These are phyloP conservation scores for Oedothorax gibbosus DNA, from an alignment of 1,140 invertebrate genomes.

Conservation along the genomic window DNA sequence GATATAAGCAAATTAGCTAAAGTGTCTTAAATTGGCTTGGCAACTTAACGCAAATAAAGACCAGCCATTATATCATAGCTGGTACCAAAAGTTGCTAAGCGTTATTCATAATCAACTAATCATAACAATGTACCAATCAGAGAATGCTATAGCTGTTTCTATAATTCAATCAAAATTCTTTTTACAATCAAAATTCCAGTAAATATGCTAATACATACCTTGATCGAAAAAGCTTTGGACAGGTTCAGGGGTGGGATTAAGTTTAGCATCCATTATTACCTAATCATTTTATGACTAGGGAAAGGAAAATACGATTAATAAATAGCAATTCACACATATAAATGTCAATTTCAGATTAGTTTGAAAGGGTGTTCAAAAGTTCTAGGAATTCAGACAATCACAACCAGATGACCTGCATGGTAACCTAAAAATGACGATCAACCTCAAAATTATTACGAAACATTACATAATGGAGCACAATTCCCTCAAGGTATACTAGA, in stretches of 20 bases:
- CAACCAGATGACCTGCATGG: too few relatives aligned
- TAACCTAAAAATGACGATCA: too few relatives aligned
- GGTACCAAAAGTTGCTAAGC: neutral
- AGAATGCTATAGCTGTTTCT: neutral
- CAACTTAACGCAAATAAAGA: neutral
- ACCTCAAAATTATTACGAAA: too few relatives aligned
- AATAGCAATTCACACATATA: too few relatives aligned
- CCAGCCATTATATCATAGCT: neutral
- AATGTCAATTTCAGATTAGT: too few relatives aligned
- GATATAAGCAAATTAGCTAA: neutral
- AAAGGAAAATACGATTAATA: too few relatives aligned
- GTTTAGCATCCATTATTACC: constrained; percentile 20
- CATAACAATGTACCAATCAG: neutral
- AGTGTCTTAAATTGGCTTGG: neutral
- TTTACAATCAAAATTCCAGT: neutral
- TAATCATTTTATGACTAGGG: neutral
- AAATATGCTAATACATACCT: neutral
- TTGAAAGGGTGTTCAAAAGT: too few relatives aligned
- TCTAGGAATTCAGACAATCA: too few relatives aligned
- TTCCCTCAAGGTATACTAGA: too few relatives aligned
- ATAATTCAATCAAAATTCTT: neutral
- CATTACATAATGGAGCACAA: too few relatives aligned
- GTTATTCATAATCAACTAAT: neutral
- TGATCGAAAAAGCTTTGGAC: constrained; percentile 17
- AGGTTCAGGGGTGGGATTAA: constrained; percentile 32